Percentiles rank a stretch among this genome's conserved stretches.
Evolutionary conservation across 1,140 invertebrate species (phyloP).

Genomic region (Brachionus angularis): DNA sequence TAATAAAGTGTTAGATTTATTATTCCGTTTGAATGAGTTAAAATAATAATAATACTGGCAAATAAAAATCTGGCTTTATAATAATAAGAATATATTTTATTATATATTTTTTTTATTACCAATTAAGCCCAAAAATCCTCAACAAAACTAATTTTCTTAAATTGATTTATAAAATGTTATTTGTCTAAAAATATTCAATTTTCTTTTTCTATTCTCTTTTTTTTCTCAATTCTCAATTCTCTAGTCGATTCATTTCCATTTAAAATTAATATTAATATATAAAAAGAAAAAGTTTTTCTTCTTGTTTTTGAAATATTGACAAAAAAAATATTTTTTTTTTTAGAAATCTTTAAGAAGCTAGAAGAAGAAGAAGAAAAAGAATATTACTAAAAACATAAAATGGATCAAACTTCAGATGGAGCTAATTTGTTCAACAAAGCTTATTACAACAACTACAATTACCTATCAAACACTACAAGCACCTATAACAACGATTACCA

Average conservation of each 20-base stretch:
- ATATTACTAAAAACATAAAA: neutral
- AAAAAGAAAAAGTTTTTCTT: no score
- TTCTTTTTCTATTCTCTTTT: no score
- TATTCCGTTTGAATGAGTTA: slow-evolving; percentile 30
- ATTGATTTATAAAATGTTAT: no score
- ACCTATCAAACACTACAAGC: neutral
- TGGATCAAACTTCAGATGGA: slow-evolving; percentile 31
- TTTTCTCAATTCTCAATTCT: no score
- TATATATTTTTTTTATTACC: slow-evolving; percentile 9
- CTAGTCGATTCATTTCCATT: no score
- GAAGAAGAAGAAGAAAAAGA: no score
- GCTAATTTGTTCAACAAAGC: neutral
- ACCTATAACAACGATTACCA: neutral
- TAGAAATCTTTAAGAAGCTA: slow-evolving; percentile 22
- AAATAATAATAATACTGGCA: neutral
- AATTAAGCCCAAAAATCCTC: no score
- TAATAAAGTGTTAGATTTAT: slow-evolving; percentile 43
- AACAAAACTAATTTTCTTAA: no score
- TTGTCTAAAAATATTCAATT: no score
- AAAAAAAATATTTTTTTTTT: no score
- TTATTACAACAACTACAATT: neutral
- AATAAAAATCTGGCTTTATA: neutral
- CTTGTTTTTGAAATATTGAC: no score
- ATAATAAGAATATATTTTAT: slow-evolving; percentile 5
- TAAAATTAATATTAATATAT: no score